Base-by-base conservation (phyloP, 2,888 invertebrate species). In the Phasia obesa region DNA sequence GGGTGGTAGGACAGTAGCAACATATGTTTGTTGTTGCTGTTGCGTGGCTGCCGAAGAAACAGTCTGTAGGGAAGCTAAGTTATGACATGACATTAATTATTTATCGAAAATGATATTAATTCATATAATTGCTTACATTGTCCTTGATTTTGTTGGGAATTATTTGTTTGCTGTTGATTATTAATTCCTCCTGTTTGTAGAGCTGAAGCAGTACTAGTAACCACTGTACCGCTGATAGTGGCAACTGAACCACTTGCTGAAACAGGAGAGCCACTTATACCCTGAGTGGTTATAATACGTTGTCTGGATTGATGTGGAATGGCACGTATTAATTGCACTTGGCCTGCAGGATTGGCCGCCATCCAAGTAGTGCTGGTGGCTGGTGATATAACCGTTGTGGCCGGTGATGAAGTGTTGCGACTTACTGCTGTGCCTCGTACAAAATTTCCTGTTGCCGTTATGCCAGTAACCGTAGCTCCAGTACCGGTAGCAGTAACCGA, bases 1-100 rank as follows among this genome's bases (percentile, higher is more conserved):
- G 2, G 90, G 91, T 19, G 91, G 91, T 62, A 91, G 42, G 1
- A 92, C 91, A 0, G 91, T 89, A 2, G 92, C 90, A n/a, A 92
- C 91, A 86, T 90, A 92, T 0, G 91, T 89, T 83, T 88, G 89
- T 57, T 87, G 87, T 25, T 86, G 86, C 17, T 86, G 86, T 44
- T 88, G 86, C 4, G 84, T 31, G 4, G 57, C 27, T 44, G 71
- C 80, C 13, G 76, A 84, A 4, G 89, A 87, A 4, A 89, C 87
- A 2, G 89, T 84, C 81, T 88, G 88, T 23, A 87, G 74, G 17
- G 81, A 84, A 25, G 86, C 87, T 88, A 70, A 71, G 42, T 76
- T 17, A 49, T 23, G n/a, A 60, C 59, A 44, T 17, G 6, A 25
- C 6, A 25, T 38, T 57, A 5, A 19, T 17, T 38, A 59, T 47